Evolutionary conservation across 2,888 invertebrate genomes (phyloP).

Genomic region (Subacronicta megacephala): DNA sequence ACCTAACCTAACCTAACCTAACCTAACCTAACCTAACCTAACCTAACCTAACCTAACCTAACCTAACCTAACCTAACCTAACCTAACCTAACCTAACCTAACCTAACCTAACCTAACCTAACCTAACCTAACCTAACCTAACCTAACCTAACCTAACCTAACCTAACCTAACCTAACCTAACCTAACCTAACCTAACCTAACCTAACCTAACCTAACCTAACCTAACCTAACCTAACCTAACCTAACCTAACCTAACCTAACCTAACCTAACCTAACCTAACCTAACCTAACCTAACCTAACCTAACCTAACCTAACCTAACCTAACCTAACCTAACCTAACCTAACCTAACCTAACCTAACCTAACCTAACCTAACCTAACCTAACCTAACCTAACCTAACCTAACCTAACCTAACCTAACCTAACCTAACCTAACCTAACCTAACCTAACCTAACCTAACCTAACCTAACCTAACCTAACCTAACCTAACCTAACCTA

Average conservation of each 20-base stretch:
- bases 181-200: conserved; percentile 41
- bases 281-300: conserved; percentile 44
- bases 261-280: conserved; percentile 46
- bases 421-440: conserved; percentile 32
- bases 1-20: conserved; percentile 47
- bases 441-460: conserved; percentile 24
- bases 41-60: conserved; percentile 43
- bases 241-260: conserved; percentile 50
- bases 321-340: conserved; percentile 40
- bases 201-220: conserved; percentile 44
- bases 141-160: conserved; percentile 41
- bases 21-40: conserved; percentile 47
- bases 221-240: conserved; percentile 42
- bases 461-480: conserved; percentile 26
- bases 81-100: conserved; percentile 42
- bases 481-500: conserved; percentile 19
- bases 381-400: conserved; percentile 16
- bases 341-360: conserved; percentile 30
- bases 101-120: conserved; percentile 41
- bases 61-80: conserved; percentile 47
- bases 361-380: conserved; percentile 29
- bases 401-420: conserved; percentile 28
- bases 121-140: conserved; percentile 37
- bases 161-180: conserved; percentile 45
- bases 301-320: conserved; percentile 37